These are phyloP conservation scores for Agrilus mali DNA, from an alignment of 2,888 invertebrate genomes.

Conservation along the genomic window DNA sequence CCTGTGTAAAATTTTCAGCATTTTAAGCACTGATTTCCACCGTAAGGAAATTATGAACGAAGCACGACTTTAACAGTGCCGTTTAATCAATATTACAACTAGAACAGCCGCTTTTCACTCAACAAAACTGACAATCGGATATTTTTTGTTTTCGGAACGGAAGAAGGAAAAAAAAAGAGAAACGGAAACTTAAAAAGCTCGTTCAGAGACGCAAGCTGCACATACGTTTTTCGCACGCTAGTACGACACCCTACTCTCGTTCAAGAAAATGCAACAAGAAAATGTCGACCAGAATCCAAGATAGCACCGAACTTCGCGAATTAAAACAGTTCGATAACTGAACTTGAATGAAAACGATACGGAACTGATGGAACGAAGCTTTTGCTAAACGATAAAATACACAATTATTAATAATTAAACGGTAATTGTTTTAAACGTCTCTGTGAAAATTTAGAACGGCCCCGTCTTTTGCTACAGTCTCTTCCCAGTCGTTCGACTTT, in stretches of 20 bases:
- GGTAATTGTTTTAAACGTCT: conserved; percentile 27
- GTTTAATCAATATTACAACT: conserved; percentile 29
- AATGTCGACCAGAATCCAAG: conserved; percentile 12
- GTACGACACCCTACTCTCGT: not conserved
- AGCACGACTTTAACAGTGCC: no score
- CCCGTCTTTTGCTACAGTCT: conserved; percentile 26
- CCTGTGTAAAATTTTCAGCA: conserved; percentile 25
- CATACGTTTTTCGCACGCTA: no score
- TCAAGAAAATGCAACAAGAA: conserved; percentile 11
- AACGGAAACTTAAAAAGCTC: no score
- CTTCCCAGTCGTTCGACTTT: conserved; percentile 24
- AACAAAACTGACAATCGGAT: conserved; percentile 4
- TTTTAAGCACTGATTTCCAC: conserved; percentile 19
- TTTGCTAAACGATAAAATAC: no score
- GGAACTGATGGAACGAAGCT: no score
- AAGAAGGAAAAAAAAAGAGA: no score
- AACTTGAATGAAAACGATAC: conserved; percentile 7
- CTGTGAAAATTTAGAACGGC: conserved; percentile 31
- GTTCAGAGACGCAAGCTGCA: no score
- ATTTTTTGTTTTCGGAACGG: no score
- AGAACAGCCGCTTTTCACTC: conserved; percentile 16
- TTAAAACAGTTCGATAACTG: no score
- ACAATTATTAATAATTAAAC: conserved; percentile 27
- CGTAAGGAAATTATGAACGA: no score
- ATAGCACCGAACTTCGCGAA: conserved; percentile 9